Conservation (phyloP, 2,113 vertebrate genomes). For the Apus apus region DNA sequence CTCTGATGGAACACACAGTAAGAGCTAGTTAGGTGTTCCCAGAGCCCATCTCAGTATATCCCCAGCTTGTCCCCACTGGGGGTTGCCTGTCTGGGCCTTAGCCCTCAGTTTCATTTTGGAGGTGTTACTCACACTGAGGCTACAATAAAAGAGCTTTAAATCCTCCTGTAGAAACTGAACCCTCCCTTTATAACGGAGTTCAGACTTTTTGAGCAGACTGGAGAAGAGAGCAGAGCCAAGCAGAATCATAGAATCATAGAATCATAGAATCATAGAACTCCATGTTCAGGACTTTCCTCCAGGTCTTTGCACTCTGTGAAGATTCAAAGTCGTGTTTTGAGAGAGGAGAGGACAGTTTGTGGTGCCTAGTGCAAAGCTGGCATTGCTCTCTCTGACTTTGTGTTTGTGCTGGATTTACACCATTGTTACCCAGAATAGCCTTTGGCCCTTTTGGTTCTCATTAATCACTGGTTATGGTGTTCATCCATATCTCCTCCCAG, state of each 20-base stretch:
- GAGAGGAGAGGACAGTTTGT: not conserved
- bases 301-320: not conserved
- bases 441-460: not conserved
- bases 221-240: not conserved
- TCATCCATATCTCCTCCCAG: not conserved
- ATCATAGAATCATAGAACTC: too few species aligned
- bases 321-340: not conserved
- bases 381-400: not conserved
- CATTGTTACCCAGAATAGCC: not conserved
- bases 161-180: not conserved
- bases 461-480: not conserved
- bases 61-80: rapidly evolving
- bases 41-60: not conserved
- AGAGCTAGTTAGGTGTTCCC: not conserved
- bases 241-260: too few species aligned
- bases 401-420: not conserved
- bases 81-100: not conserved
- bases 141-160: not conserved
- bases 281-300: not conserved
- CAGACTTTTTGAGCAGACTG: not conserved
- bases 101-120: not conserved
- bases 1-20: not conserved
- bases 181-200: not conserved
- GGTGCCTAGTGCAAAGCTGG: not conserved
- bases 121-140: not conserved